These are phyloP conservation scores for Lasioglossum zephyrum DNA, from an alignment of 2,888 invertebrate species.

Conservation along the genomic window DNA sequence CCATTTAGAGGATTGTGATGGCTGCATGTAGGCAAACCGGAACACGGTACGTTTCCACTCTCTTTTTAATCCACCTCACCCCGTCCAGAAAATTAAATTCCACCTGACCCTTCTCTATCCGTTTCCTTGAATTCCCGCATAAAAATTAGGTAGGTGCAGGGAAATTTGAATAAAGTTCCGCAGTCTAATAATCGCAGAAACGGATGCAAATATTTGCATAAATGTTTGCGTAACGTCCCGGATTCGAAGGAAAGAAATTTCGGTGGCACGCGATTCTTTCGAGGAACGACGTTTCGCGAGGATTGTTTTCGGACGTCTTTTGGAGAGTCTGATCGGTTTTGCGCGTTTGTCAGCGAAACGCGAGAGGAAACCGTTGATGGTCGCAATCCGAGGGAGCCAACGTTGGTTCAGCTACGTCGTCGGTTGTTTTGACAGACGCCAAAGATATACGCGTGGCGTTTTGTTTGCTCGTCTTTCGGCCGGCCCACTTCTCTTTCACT, in stretches of 20 bases:
- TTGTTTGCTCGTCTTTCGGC: conserved; percentile 71
- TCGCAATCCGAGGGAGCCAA: conserved; percentile 60
- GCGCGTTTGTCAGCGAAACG: background rate
- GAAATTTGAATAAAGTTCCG: conserved; percentile 1
- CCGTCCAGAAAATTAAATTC: conserved; percentile 5
- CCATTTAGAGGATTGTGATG: background rate
- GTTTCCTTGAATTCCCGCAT: background rate
- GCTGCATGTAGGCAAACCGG: background rate
- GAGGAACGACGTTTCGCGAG: background rate
- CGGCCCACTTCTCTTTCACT: conserved; percentile 70
- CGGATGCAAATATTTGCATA: background rate
- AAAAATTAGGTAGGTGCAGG: background rate
- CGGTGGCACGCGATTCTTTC: background rate
- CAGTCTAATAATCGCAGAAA: background rate
- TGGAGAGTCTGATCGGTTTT: background rate
- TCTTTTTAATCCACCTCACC: background rate
- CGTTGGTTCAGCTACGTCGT: conserved; percentile 58
- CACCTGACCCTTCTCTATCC: background rate
- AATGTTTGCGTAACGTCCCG: background rate
- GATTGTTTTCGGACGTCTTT: background rate
- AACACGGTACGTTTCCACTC: background rate
- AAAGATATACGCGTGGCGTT: conserved; percentile 71
- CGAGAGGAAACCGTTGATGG: conserved; percentile 30
- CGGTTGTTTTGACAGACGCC: conserved; percentile 80
- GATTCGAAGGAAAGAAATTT: background rate